Conservation (phyloP, 2,797 vertebrate species). For the Rhincodon typus region DNA sequence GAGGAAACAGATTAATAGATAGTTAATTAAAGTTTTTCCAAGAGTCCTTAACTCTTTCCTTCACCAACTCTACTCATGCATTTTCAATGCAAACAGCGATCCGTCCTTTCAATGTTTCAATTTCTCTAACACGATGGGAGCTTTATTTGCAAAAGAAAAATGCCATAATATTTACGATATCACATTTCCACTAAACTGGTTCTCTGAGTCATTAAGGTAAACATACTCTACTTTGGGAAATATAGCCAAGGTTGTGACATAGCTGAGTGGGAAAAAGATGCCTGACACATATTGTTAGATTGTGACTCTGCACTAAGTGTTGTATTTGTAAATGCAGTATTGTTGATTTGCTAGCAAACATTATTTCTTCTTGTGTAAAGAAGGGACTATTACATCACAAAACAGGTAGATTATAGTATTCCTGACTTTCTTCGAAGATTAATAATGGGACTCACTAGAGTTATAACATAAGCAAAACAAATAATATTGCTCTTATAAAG, state of each 20-base stretch:
- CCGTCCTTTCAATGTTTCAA: neutral
- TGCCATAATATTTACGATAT: neutral
- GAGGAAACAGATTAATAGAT: slow-evolving; percentile 12
- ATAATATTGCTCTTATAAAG: too few relatives aligned
- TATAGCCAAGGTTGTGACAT: neutral
- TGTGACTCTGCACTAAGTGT: neutral
- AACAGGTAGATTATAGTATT: neutral
- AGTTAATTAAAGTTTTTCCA: slow-evolving; percentile 33
- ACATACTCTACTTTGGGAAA: too few relatives aligned
- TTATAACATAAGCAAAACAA: too few relatives aligned
- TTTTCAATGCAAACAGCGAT: neutral
- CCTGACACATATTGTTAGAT: neutral
- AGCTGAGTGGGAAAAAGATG: neutral
- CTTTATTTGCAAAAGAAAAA: neutral
- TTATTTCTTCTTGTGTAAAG: neutral
- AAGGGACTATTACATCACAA: neutral
- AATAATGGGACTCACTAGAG: neutral
- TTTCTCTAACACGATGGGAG: too few relatives aligned
- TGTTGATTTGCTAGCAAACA: too few relatives aligned
- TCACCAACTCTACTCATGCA: neutral
- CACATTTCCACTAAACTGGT: neutral
- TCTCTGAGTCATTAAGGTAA: neutral
- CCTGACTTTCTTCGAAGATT: neutral
- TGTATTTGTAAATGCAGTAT: neutral
- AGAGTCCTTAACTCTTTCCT: neutral